Evolutionary conservation across 2,888 invertebrate genomes (phyloP).

Genomic region (Acrobeloides nanus): DNA sequence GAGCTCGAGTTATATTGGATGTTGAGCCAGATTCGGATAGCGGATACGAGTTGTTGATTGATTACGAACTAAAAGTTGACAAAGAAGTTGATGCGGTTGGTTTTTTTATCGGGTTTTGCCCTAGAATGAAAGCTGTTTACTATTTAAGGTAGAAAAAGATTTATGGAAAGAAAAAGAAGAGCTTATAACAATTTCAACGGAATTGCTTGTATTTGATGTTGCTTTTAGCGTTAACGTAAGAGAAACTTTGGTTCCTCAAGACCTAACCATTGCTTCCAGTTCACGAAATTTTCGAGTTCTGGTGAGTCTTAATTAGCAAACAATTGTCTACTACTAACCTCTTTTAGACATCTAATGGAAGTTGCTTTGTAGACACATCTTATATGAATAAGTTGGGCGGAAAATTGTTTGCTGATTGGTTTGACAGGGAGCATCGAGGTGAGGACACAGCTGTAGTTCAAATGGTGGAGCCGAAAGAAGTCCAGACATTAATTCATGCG

Average conservation of each 20-base stretch:
- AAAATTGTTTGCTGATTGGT: constrained; percentile 33
- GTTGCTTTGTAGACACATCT: constrained; percentile 32
- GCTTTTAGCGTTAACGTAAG: constrained; percentile 11
- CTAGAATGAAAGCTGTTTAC: too few relatives aligned
- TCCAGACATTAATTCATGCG: constrained; percentile 30
- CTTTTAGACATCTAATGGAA: constrained; percentile 27
- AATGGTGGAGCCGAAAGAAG: constrained; percentile 24
- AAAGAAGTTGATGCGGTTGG: too few relatives aligned
- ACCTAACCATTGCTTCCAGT: constrained; percentile 15
- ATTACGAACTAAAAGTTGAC: constrained; percentile 16
- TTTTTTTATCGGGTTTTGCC: too few relatives aligned
- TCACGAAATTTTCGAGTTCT: constrained; percentile 27
- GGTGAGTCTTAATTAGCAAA: constrained; percentile 15
- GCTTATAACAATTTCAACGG: constrained; percentile 7
- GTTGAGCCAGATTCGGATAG: not conserved
- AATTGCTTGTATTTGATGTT: constrained; percentile 2
- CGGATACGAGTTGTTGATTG: constrained; percentile 19
- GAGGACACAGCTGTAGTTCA: constrained; percentile 26
- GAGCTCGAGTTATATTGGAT: constrained; percentile 7
- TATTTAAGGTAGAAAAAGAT: constrained; percentile 21
- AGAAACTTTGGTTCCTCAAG: constrained; percentile 23
- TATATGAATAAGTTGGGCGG: constrained; percentile 30
- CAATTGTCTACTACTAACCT: not conserved
- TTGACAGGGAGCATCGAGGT: constrained; percentile 23
- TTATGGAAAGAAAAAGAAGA: constrained; percentile 18